Percentiles rank a stretch among this genome's conserved stretches.
phyloP scores from a whole-genome alignment of 2,888 invertebrate species.

The Nomada ruficornis region DNA sequence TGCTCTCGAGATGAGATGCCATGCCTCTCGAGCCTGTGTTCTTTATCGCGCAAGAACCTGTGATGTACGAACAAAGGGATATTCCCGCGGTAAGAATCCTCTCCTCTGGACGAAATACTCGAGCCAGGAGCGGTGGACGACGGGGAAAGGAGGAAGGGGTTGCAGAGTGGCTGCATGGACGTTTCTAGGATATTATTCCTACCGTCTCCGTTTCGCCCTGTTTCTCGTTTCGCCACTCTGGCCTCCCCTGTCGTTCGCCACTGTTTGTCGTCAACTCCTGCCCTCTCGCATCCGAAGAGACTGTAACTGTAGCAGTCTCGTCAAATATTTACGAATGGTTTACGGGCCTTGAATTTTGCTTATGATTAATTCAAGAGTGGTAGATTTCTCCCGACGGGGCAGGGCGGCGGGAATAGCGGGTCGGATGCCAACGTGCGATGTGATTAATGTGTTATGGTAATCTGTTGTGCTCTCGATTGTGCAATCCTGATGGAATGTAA shows the following conservation, averaged over 20 bases:
- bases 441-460: conserved; percentile 34
- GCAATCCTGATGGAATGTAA: conserved; percentile 23
- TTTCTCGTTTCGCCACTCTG: conserved; percentile 41
- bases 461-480: conserved; percentile 28
- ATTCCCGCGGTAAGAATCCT: conserved; percentile 60
- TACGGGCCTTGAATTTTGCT: conserved; percentile 29
- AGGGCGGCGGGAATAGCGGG: not conserved
- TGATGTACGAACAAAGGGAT: conserved; percentile 74
- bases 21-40: conserved; percentile 62
- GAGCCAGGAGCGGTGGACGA: conserved; percentile 41
- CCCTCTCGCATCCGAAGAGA: not conserved
- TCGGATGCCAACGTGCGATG: not conserved
- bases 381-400: not conserved
- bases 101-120: conserved; percentile 60
- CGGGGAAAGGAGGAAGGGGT: conserved; percentile 23
- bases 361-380: conserved; percentile 27
- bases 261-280: not conserved
- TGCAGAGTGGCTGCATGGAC: conserved; percentile 27
- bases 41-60: conserved; percentile 73
- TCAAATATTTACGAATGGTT: conserved; percentile 41
- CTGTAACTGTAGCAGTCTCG: conserved; percentile 21
- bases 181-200: conserved; percentile 55
- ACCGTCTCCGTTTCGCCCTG: conserved; percentile 45
- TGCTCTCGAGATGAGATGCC: conserved; percentile 56
- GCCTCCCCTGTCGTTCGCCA: not conserved